These are phyloP conservation scores for Falco columbarius DNA, from an alignment of 2,797 vertebrate species.

Conservation along the genomic window DNA sequence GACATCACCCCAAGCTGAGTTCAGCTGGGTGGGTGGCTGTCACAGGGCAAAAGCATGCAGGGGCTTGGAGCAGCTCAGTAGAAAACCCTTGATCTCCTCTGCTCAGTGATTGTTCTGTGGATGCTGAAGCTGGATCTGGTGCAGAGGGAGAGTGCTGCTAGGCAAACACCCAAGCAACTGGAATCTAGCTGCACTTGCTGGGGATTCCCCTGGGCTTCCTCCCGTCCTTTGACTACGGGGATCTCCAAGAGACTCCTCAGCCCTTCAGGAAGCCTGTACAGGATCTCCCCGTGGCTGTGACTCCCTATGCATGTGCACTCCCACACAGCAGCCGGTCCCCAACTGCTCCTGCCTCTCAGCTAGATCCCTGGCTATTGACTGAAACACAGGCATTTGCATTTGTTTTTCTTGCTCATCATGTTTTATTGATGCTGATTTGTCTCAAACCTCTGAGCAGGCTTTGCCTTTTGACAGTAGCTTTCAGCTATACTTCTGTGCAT, in stretches of 20 bases:
- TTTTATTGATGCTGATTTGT: constrained; percentile 67
- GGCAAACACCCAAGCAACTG: background rate
- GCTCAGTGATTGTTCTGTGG: background rate
- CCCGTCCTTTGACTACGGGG: background rate
- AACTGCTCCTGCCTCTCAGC: constrained; percentile 41
- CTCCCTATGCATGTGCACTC: background rate
- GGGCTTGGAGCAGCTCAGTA: background rate
- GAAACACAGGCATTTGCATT: constrained; percentile 56
- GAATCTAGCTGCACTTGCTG: background rate
- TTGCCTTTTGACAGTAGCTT: constrained; percentile 58
- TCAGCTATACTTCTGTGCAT: constrained; percentile 10
- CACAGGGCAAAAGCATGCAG: background rate
- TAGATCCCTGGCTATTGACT: constrained; percentile 28
- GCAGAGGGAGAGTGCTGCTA: background rate
- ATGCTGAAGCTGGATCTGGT: background rate
- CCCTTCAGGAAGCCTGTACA: background rate
- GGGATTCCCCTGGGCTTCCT: constrained; percentile 33
- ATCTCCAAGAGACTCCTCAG: constrained; percentile 22
- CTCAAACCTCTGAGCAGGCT: constrained; percentile 50
- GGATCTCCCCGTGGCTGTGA: background rate
- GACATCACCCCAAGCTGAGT: background rate
- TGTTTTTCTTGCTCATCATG: constrained; percentile 63
- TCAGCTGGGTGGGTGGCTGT: background rate
- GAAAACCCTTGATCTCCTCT: background rate
- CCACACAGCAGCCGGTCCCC: constrained; percentile 20